Conservation (phyloP, 2,797 vertebrate genomes). For the Capromys pilorides region DNA sequence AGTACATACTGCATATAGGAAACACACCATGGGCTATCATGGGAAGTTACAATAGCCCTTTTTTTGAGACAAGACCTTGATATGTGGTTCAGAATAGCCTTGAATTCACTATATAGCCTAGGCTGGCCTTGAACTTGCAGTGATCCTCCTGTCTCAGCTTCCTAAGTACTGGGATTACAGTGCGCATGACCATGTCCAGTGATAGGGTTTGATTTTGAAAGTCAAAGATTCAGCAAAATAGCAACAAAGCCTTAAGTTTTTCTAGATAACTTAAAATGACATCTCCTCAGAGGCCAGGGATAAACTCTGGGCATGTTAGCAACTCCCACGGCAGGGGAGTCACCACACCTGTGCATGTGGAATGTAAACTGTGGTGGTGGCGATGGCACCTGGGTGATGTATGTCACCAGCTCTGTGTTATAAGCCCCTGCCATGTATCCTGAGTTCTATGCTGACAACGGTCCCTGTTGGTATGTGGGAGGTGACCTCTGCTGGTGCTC, state of each 20-base stretch:
- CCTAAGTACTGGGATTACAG: not conserved
- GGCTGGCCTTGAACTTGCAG: not conserved
- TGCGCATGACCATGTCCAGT: not conserved
- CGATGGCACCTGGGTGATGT: not conserved
- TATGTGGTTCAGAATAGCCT: not conserved
- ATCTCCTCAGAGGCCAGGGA: not conserved
- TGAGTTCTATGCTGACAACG: not conserved
- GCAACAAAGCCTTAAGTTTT: not conserved
- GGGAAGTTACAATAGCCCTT: not conserved
- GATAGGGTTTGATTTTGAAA: not conserved
- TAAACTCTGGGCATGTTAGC: not conserved
- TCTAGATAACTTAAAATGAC: not conserved
- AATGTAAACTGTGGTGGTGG: not conserved
- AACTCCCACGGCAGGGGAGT: not conserved
- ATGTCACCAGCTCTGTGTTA: too few relatives aligned
- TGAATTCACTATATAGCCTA: not conserved
- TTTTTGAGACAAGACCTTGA: not conserved
- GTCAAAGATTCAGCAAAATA: not conserved
- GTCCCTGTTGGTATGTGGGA: not conserved
- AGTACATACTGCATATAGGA: not conserved
- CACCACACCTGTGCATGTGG: not conserved
- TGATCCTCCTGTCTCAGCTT: not conserved
- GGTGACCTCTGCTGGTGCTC: not conserved
- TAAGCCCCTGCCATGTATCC: too few relatives aligned
- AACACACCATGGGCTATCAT: not conserved